Percentiles rank a stretch among this genome's conserved stretches.
Evolutionary conservation across 64 coral and sea anemone species (phyloP).

Genomic region (Catalaphyllia jardinei): DNA sequence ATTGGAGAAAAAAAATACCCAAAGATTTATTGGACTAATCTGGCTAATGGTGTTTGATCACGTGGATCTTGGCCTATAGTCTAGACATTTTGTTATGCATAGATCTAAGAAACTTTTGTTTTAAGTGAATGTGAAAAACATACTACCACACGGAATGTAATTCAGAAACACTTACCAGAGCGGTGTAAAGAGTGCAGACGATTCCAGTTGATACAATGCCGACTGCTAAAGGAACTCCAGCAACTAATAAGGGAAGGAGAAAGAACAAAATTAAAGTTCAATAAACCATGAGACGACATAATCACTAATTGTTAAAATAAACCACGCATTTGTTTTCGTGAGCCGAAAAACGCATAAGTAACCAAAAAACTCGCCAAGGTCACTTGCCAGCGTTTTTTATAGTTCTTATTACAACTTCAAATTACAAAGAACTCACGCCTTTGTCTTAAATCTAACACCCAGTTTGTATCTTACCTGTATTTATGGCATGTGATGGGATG

Average conservation of each 20-base stretch:
- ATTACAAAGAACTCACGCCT: too few species aligned
- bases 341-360: too few species aligned
- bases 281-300: background rate
- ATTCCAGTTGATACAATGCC: slow-evolving; percentile 70
- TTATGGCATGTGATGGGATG: slow-evolving; percentile 69
- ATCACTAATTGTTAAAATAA: background rate
- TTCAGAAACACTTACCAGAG: slow-evolving; percentile 49
- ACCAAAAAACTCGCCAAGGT: background rate
- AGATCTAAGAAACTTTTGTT: background rate
- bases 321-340: background rate
- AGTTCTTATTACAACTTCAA: too few species aligned
- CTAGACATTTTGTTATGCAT: background rate
- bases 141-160: too few species aligned
- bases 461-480: slow-evolving; percentile 53
- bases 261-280: background rate
- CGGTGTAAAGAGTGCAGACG: slow-evolving; percentile 67
- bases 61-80: too few species aligned
- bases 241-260: slow-evolving; percentile 19
- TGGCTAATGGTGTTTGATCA: too few species aligned
- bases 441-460: too few species aligned
- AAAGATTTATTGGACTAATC: too few species aligned
- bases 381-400: too few species aligned
- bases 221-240: slow-evolving; percentile 67
- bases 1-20: too few species aligned
- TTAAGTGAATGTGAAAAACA: too few species aligned